Percentiles rank a stretch among this genome's conserved stretches.
Conservation (phyloP, 1,140 invertebrate genomes). For the Calephelis nemesis region DNA sequence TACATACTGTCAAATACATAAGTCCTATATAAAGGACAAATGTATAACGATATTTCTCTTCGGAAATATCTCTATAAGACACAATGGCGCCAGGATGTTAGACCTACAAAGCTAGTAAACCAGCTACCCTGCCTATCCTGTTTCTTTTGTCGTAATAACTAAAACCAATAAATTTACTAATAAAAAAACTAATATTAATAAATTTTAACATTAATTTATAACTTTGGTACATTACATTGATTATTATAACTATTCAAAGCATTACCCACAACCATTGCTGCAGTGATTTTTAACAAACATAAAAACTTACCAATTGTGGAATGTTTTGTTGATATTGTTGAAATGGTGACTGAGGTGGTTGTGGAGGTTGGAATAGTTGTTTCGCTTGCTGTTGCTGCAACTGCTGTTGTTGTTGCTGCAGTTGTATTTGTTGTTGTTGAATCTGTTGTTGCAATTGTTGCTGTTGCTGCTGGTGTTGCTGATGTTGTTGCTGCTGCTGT, state of each 20-base stretch:
- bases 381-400: constrained; percentile 80
- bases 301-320: constrained; percentile 66
- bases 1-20: too few relatives aligned
- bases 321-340: constrained; percentile 68
- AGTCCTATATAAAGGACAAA: too few relatives aligned
- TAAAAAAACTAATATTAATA: too few relatives aligned
- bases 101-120: too few relatives aligned
- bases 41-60: too few relatives aligned
- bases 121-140: too few relatives aligned
- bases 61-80: too few relatives aligned
- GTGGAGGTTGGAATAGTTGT: constrained; percentile 66
- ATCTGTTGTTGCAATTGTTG: constrained; percentile 70
- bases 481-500: constrained; percentile 71
- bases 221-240: not conserved
- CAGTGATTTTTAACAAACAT: not conserved
- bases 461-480: constrained; percentile 80
- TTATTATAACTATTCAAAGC: constrained; percentile 1
- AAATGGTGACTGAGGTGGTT: constrained; percentile 73
- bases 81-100: too few relatives aligned
- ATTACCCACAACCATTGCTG: constrained; percentile 19
- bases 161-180: too few relatives aligned
- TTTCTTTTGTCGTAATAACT: too few relatives aligned
- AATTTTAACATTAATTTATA: too few relatives aligned
- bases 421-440: constrained; percentile 77
- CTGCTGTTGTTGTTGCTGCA: constrained; percentile 57